Evolutionary conservation across 2,888 invertebrate genomes (phyloP).

Genomic region (Melikaiella ostensackeni): DNA sequence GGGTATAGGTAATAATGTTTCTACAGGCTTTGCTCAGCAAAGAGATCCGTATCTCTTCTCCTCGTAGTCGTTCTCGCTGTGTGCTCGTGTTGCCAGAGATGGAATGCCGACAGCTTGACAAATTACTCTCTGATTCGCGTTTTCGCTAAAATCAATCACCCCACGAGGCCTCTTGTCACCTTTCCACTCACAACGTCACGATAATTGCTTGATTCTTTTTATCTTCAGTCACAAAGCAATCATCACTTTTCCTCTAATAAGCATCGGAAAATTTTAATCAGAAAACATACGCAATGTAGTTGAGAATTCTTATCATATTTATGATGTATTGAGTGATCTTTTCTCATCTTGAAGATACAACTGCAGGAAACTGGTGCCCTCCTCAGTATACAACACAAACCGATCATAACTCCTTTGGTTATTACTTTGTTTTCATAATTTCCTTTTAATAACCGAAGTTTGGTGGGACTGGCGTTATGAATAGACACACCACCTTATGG

Average conservation of each 20-base stretch:
- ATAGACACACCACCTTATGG: no score
- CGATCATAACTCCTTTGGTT: no score
- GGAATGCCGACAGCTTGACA: slow-evolving; percentile 76
- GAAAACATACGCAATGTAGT: no score
- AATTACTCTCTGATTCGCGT: slow-evolving; percentile 75
- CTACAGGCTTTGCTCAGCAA: slow-evolving; percentile 52
- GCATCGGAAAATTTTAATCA: no score
- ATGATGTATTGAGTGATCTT: no score
- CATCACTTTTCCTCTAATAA: background rate
- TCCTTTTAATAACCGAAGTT: no score
- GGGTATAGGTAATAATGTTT: slow-evolving; percentile 50
- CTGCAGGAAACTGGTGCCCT: no score
- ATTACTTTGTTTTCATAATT: no score
- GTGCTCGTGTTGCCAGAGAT: slow-evolving; percentile 53
- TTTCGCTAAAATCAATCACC: slow-evolving; percentile 76
- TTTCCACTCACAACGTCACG: background rate
- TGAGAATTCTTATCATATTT: no score
- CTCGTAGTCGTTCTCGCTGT: slow-evolving; percentile 50
- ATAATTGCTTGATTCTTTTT: slow-evolving; percentile 27
- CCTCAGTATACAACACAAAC: no score
- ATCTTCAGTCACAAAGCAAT: background rate
- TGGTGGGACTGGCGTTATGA: no score
- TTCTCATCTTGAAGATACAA: no score
- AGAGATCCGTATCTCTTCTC: slow-evolving; percentile 53
- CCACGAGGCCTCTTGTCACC: slow-evolving; percentile 55